Conservation (phyloP, 2,113 vertebrate species). For the Crotalus tigris region DNA sequence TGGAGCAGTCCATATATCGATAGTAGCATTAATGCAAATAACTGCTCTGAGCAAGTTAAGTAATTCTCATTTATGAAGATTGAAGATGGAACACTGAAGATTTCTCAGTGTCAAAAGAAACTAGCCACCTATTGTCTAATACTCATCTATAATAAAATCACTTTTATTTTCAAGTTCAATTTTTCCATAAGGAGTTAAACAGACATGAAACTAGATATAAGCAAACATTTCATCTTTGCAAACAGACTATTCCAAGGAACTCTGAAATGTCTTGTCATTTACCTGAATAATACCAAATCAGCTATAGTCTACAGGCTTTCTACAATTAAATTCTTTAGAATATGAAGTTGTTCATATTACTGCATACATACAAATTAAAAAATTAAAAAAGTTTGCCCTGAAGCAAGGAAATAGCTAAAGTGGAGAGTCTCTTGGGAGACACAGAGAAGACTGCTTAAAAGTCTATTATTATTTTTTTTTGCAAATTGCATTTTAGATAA, state of each 20-base stretch:
- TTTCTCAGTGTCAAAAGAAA: background rate
- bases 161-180: background rate
- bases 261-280: background rate
- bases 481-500: background rate
- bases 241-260: background rate
- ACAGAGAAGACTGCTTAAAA: background rate
- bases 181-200: background rate
- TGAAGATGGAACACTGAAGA: background rate
- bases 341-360: background rate
- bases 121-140: background rate
- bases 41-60: background rate
- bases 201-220: background rate
- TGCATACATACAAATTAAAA: background rate
- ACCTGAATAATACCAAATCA: background rate
- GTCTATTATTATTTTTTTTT: background rate
- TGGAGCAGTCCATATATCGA: conserved; percentile 6
- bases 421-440: background rate
- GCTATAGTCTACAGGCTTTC: background rate
- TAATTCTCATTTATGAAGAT: background rate
- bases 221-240: background rate
- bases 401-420: background rate
- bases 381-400: background rate
- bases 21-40: background rate
- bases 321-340: background rate
- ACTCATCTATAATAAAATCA: background rate